Conservation (phyloP, 1,140 invertebrate genomes). For the Pachyrhynchus sulphureomaculatus region DNA sequence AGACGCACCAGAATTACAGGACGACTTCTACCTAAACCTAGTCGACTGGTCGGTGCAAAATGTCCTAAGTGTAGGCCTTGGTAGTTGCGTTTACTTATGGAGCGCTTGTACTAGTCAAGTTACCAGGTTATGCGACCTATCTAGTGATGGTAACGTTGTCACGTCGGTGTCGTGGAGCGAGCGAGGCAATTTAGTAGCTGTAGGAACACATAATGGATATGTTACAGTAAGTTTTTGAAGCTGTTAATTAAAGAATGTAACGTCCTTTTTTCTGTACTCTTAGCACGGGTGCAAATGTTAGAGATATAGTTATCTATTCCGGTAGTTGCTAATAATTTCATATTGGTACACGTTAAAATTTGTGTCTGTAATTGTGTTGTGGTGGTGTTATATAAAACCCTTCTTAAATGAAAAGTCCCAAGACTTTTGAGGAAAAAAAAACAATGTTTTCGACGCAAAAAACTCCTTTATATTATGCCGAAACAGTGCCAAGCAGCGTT, state of each 20-base stretch:
- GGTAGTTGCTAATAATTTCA: no score
- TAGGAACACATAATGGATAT: slow-evolving; percentile 95
- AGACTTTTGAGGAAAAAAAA: no score
- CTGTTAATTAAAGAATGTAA: no score
- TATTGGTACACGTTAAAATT: no score
- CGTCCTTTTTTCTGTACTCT: neutral
- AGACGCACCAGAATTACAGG: slow-evolving; percentile 97
- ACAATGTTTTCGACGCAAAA: no score
- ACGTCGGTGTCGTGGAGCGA: slow-evolving; percentile 99
- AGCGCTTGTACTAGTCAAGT: slow-evolving; percentile 98
- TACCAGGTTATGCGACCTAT: slow-evolving; percentile 93
- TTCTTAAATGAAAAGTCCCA: no score
- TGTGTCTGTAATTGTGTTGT: no score
- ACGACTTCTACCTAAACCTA: slow-evolving; percentile 98
- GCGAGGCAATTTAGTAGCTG: slow-evolving; percentile 92
- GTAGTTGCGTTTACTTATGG: slow-evolving; percentile 98
- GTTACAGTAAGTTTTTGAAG: slow-evolving; percentile 69
- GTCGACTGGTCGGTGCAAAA: slow-evolving; percentile 99
- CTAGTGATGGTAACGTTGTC: slow-evolving; percentile 89
- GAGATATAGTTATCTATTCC: no score
- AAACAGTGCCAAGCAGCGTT: no score
- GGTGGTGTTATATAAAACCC: no score
- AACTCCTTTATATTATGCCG: no score
- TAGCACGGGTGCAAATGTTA: no score
- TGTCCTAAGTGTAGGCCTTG: slow-evolving; percentile 96